Evolutionary conservation across 2,113 vertebrate species (phyloP), one percentile per base, ranked within the genome.

Genomic region (Sigmodon hispidus): DNA sequence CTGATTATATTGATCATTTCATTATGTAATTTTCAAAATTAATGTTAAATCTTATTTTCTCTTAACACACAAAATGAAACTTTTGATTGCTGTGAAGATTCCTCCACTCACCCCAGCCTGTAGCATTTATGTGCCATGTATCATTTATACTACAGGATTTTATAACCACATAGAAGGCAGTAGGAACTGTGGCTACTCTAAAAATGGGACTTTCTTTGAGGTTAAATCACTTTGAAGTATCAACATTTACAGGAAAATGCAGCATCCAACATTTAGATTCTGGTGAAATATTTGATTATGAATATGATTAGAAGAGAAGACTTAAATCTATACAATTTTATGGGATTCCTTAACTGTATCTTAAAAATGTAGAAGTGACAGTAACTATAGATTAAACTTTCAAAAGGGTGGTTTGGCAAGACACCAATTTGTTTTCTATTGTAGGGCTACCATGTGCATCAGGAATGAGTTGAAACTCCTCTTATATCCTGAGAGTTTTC

Each of bases 151-250:
- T 75, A 59, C 29, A 31, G 8, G 48, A 85, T 52, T 91, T 91
- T 79, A 75, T 91, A 86, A 70, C 21, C 50, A 67, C 15, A 43
- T 87, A 89, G 96, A 89, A 89, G 34, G 24, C 34, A 3, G 12
- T 24, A 9, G 11, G 4, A 81, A 85, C 22, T 72, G 45, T 72
- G 90, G 43, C 65, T 89, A 48, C 52, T 81, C 81, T 81, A 67
- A 88, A 95, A 73, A 67, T 83, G 70, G 65, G 19, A 45, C 70
- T 94, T 91, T 31, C 91, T 61, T 34, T 76, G 61, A 96, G 90
- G 63, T 89, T 89, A 90, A 97, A 87, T 97, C 72, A 70, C 84
- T 97, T 67, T 48, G 50, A 93, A 93, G 43, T 89, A 67, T 65
- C 93, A 94, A 65, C 50, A 85, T 90, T 96, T 96, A 90, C 67